Evolutionary conservation across 2,888 invertebrate genomes (phyloP).

Genomic region (Listrodromus nycthemerus): DNA sequence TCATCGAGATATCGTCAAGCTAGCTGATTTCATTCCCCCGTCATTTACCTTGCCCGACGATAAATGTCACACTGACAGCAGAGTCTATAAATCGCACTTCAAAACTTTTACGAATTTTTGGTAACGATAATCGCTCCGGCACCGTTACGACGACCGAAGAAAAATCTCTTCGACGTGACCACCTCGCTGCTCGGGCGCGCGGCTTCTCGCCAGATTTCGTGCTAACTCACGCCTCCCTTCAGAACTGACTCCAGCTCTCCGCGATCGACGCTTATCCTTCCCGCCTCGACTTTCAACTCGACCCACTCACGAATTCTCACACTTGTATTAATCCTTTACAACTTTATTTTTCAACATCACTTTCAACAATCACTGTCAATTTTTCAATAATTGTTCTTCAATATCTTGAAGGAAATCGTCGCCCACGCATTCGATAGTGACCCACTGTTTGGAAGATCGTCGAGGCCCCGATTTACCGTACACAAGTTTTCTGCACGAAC

Average conservation of each 20-base stretch:
- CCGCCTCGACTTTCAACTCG: background rate
- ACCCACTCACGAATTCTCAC: conserved; percentile 5
- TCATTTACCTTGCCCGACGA: conserved; percentile 19
- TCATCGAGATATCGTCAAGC: background rate
- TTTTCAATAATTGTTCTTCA: background rate
- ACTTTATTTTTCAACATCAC: background rate
- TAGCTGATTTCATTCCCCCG: background rate
- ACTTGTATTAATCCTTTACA: conserved; percentile 16
- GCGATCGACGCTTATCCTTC: conserved; percentile 4
- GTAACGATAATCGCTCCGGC: background rate
- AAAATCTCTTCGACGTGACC: conserved; percentile 10
- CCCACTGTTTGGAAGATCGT: background rate
- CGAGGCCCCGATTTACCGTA: background rate
- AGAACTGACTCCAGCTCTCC: conserved; percentile 3
- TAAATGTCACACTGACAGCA: conserved; percentile 32
- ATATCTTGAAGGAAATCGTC: background rate
- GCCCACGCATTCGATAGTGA: background rate
- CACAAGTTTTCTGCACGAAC: background rate
- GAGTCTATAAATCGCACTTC: conserved; percentile 59
- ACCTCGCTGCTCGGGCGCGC: background rate
- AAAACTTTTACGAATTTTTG: conserved; percentile 11
- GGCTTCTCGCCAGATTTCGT: background rate
- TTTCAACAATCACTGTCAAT: conserved; percentile 10
- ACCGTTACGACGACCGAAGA: background rate
- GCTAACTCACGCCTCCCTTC: background rate